Base-by-base conservation (phyloP, 2,888 invertebrate species). In the Ferdinandea cuprea region DNA sequence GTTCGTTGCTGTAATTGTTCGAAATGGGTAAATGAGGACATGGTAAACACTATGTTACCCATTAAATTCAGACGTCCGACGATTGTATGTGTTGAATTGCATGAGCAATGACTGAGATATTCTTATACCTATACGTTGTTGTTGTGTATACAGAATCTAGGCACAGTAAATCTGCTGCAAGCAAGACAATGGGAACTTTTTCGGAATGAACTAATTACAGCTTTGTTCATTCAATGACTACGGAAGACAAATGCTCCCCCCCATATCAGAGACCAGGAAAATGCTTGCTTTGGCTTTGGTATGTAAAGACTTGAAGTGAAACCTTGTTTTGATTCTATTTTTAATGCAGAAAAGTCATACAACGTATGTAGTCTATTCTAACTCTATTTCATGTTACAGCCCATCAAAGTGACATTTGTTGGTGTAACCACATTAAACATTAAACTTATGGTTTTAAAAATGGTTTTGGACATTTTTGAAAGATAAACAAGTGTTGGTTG, bases 11-110 rank as follows among this genome's bases (percentile, higher is more conserved):
- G 56, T 71, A 54, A 59, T 77, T 61, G 56, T 72, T 78, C 72
- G 72, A 77, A 44, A 77, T 63, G n/a, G 44, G 35, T 50, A 72
- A 77, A 83, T 68, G 83, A 78, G 72, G 78, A 68, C 83, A 83
- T 83, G 68, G 46, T 66, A 71, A 69, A 80, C 56, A 80, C 74
- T 65, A 61, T 65, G 59, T 66, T 76, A 72, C 54, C 77, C 81
- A 77, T 77, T 77, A 52, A 37, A 79, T 71, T 42, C 58, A 48
- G n/a, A 63, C 37, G 63, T 73, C 50, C 32, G 7, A 28, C 32
- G 6, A 28, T 28, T 30, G 44, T 56, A 63, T 63, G 68, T 50
- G 19, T 58, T 42, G 37, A 61, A 66, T 77, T 48, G 56, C 77
- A 77, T 81, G 81, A 77, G 77, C 77, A 76, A 81, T 72, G 44